These are phyloP conservation scores for Lapara coniferarum DNA, from an alignment of 2,888 invertebrate species.

Conservation along the genomic window DNA sequence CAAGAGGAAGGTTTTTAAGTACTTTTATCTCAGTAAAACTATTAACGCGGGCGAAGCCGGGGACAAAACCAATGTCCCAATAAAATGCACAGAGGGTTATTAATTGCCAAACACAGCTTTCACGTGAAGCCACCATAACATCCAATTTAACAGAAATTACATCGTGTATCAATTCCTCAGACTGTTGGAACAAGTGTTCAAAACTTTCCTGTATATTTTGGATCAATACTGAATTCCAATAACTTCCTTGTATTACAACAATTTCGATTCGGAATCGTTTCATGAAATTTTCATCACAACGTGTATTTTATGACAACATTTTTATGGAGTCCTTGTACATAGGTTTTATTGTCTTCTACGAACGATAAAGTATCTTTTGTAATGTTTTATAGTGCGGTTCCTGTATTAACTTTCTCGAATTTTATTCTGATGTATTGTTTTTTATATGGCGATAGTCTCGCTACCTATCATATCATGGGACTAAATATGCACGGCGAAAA, in stretches of 20 bases:
- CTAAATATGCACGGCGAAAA: no score
- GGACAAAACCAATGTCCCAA: no score
- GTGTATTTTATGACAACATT: slow-evolving; percentile 26
- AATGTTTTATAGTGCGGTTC: slow-evolving; percentile 34
- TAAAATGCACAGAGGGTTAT: no score
- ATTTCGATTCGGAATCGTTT: background rate
- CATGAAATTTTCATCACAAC: slow-evolving; percentile 4
- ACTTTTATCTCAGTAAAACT: no score
- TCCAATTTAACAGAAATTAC: no score
- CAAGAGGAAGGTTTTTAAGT: no score
- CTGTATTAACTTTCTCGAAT: slow-evolving; percentile 34
- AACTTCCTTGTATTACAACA: background rate
- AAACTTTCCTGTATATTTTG: background rate
- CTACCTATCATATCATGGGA: no score
- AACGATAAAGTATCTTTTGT: slow-evolving; percentile 35
- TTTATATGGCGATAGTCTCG: no score
- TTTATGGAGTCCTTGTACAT: slow-evolving; percentile 28
- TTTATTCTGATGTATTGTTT: slow-evolving; percentile 22
- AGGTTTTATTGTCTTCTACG: slow-evolving; percentile 24
- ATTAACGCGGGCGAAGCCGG: no score
- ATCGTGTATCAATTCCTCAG: no score
- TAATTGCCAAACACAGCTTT: no score
- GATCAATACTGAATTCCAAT: background rate
- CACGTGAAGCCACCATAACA: no score
- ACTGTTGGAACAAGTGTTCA: background rate